Evolutionary conservation across 2,888 invertebrate genomes (phyloP), one percentile per base, ranked within the genome.

Genomic region (Ophion ellenae): DNA sequence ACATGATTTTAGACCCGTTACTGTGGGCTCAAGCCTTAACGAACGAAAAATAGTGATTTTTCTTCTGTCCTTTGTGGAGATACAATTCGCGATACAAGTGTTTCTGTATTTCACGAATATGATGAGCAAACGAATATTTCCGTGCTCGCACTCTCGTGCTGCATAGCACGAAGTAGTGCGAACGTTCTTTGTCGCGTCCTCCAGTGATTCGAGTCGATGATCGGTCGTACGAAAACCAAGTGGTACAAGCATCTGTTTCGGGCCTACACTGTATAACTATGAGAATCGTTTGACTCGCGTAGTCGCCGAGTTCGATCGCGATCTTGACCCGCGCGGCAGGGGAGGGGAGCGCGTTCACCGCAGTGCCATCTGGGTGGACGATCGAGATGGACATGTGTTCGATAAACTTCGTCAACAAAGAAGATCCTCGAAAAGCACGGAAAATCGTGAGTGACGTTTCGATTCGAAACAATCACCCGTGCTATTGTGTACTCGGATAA

Each of bases 151-250:
- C 47, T 11, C 47, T 10, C 17, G 53, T 11, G 53, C 4, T 5
- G 53, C 5, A 10, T n/a, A 69, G 9, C 14, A n/a, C 20, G 9
- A 57, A 80, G 80, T 77, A 53, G 77, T 61, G 47, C 59, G 59
- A 80, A 6, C 28, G 5, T n/a, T 32, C 32, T 36, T 59, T 20
- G 59, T 28, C 17, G 28, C 24, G 73, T 10, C 32, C 1, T 36
- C 53, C 63, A 86, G 86, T 83, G 86, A 81, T 83, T 40, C 80
- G 81, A 86, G 57, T 81, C 83, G 64, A 81, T 40, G 5, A 67
- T 57, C 24, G 57, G 73, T 69, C 80, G 28, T 64, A 40, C 83
- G 57, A 45, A 70, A n/a, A 59, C 63, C 67, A 81, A 84, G 74
- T 82, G 59, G 64, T 80, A 79, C 17, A 73, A 67, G 67, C 28